Evolutionary conservation across 1,140 invertebrate genomes (phyloP), one percentile per base, ranked within the genome.

Genomic region (Heliconius himera): DNA sequence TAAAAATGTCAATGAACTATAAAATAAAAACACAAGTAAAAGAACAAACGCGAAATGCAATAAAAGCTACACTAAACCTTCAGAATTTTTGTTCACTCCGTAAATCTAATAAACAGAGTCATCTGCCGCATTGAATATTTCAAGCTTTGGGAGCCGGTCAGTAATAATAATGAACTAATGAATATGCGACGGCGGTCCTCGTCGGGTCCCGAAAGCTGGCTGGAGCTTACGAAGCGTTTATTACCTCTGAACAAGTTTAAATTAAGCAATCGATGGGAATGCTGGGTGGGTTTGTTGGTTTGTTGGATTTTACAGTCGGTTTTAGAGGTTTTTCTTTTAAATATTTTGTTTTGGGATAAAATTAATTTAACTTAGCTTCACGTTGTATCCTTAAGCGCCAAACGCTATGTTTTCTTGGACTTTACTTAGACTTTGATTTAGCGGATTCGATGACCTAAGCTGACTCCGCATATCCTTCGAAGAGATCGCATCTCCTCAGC

Each of bases 111-210:
- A 80, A 85, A 84, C 85, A 82, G 77, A 73, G 83, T 70, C 74
- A 81, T 82, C 78, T 79, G 73, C 70, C 76, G 73, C 75, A 80
- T 82, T 88, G 86, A 84, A 89, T 82, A 86, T 87, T 87, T 84
- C 77, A 84, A 70, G 82, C 76, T 46, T 75, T 70, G 80, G 22
- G 79, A 66, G 74, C 83, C 66, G 83, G 83, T 78, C 80, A 82
- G 83, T 81, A 83, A 88, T 88, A 88, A 89, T 87, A 89, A 89
- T 87, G 83, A 87, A 71, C 83, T 85, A 83, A 88, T 89, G 87
- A 89, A 89, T 87, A 89, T 89, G 85, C 88, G 86, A 85, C 80
- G 82, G 77, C 84, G 83, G 79, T 81, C 26, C 78, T 74, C 41
- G 41, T 54, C 75, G 81, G 73, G 76, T 76, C 71, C 73, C 73